Conservation (phyloP, 2,797 vertebrate species). For the Octomys mimax region DNA sequence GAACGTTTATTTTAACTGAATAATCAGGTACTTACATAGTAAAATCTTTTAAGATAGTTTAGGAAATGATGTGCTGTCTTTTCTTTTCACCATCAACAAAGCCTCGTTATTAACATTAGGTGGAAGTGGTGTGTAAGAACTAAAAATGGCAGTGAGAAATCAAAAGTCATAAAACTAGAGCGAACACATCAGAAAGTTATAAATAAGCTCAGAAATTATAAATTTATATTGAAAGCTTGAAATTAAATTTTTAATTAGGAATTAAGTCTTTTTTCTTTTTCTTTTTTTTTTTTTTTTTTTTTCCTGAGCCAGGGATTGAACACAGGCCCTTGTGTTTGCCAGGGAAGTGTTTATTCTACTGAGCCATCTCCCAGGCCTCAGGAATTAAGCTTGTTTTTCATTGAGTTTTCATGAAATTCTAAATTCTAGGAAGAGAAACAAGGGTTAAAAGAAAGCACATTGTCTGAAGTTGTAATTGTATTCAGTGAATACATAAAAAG, state of each 20-base stretch:
- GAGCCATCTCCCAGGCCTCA: too few relatives aligned
- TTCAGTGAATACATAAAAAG: constrained; percentile 11
- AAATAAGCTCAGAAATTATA: background rate
- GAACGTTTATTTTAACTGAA: constrained; percentile 55
- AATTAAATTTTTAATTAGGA: background rate
- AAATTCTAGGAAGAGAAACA: background rate
- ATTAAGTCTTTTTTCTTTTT: background rate
- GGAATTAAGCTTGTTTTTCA: background rate
- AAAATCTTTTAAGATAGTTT: constrained; percentile 6
- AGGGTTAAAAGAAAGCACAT: background rate
- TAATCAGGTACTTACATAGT: background rate
- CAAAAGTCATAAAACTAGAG: background rate
- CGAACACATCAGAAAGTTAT: background rate
- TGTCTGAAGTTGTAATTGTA: background rate
- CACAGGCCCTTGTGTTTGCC: too few relatives aligned
- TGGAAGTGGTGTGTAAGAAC: background rate
- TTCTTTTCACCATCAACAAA: background rate
- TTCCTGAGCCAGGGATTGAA: too few relatives aligned
- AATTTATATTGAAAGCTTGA: background rate
- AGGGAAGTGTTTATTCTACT: too few relatives aligned
- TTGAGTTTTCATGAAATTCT: background rate
- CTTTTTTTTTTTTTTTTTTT: too few relatives aligned
- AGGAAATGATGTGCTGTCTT: background rate
- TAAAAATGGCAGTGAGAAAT: background rate
- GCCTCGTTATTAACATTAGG: background rate